These are phyloP conservation scores for Chrysolina haemoptera DNA, from an alignment of 2,888 invertebrate genomes.

Conservation along the genomic window DNA sequence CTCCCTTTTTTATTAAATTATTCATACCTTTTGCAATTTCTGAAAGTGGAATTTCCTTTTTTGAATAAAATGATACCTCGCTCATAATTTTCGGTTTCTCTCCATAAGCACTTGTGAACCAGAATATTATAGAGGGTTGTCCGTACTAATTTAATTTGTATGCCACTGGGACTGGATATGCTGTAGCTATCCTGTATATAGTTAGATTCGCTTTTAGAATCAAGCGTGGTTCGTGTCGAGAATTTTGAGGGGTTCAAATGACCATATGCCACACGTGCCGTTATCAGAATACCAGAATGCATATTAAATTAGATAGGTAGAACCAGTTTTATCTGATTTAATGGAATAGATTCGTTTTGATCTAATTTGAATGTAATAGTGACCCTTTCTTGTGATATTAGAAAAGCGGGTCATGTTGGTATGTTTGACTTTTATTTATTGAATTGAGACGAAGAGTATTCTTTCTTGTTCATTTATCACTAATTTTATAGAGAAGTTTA, in stretches of 20 bases:
- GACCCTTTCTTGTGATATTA: not conserved
- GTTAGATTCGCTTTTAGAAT: slow-evolving; percentile 20
- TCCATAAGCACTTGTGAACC: too few relatives aligned
- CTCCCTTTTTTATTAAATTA: too few relatives aligned
- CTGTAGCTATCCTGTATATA: slow-evolving; percentile 10
- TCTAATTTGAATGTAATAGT: slow-evolving; percentile 1
- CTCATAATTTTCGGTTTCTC: too few relatives aligned
- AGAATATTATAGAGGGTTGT: not conserved
- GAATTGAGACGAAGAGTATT: too few relatives aligned
- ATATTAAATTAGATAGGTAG: slow-evolving; percentile 33
- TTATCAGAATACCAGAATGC: slow-evolving; percentile 33
- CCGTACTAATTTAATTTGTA: not conserved
- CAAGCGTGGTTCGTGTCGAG: slow-evolving; percentile 39
- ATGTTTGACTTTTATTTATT: not conserved
- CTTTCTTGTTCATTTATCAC: too few relatives aligned
- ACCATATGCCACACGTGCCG: slow-evolving; percentile 47
- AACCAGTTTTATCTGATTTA: slow-evolving; percentile 40
- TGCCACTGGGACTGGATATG: slow-evolving; percentile 14
- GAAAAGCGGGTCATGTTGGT: not conserved
- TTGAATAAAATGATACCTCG: too few relatives aligned
- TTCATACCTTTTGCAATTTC: too few relatives aligned
- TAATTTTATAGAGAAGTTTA: too few relatives aligned
- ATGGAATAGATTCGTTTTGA: slow-evolving; percentile 19
- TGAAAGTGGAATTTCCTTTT: too few relatives aligned
- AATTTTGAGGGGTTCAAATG: slow-evolving; percentile 38